Evolutionary conservation across 1,140 invertebrate species (phyloP), one percentile per base, ranked within the genome.

Genomic region (Pissodes strobi): DNA sequence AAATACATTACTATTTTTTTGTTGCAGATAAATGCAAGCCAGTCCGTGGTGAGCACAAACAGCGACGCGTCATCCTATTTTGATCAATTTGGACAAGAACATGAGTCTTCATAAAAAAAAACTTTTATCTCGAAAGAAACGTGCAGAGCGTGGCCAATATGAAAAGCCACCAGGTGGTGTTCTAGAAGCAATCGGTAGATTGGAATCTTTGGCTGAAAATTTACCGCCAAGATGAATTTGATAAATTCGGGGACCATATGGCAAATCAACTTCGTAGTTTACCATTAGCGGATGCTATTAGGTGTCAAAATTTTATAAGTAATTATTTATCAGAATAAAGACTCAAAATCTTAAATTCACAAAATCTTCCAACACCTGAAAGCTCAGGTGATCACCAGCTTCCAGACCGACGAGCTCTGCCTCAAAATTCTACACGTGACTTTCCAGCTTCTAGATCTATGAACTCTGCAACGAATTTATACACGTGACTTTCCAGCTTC

Each of bases 201-300:
- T 45, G 13, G 41, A 45, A 45, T 9, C 41, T 9, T 45, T 45
- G 18, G 41, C 41, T 19, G 15, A 45, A 45, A 45, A 45, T 45
- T 9, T 45, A n/a, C 41, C 41, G 41, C 15, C n/a, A 45, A 45
- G 41, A 45, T 45, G 15, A 45, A 45, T 45, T 45, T 45, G 41
- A 45, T 45, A 45, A 5, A 45, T 45, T 45, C 15, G 41, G 41
- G 15, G 5, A 9, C 5, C n/a, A 13, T 45, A 15, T 6, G 18
- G 41, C 41, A 13, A 45, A 15, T 13, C 41, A 45, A 45, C 15
- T 45, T 6, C 41, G 41, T 45, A 45, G 41, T 45, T 45, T 45
- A 15, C 41, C n/a, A 45, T 45, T 45, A 45, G 18, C 41, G 15
- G 13, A 15, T 45, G 41, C 18, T 45, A 45, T 45, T 45, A 45